Evolutionary conservation across 2,888 invertebrate species (phyloP).

Genomic region (Disparrhopalites patrizii): DNA sequence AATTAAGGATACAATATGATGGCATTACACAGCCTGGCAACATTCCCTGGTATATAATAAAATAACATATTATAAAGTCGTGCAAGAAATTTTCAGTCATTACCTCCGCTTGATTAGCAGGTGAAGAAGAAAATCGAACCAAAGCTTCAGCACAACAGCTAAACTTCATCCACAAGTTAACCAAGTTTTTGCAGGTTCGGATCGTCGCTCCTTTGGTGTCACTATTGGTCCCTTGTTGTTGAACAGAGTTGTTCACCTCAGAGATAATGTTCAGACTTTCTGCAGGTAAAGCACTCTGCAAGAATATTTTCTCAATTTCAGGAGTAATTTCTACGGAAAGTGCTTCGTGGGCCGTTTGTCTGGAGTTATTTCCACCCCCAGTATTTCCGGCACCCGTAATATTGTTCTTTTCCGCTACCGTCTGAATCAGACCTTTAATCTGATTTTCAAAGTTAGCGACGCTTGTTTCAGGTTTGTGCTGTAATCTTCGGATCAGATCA

Average conservation of each 20-base stretch:
- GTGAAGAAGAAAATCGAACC: conserved; percentile 35
- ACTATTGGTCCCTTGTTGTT: not conserved
- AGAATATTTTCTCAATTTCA: not conserved
- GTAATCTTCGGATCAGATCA: too few species aligned
- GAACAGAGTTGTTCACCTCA: conserved; percentile 13
- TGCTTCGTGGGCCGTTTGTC: too few species aligned
- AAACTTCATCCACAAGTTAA: conserved; percentile 41
- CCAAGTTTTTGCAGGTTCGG: conserved; percentile 24
- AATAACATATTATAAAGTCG: too few species aligned
- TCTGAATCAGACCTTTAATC: too few species aligned
- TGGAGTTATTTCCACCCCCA: too few species aligned
- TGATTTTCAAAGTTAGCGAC: too few species aligned
- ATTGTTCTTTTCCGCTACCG: too few species aligned
- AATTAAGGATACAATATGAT: too few species aligned
- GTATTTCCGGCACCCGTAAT: too few species aligned
- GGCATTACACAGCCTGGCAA: not conserved
- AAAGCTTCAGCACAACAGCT: conserved; percentile 42
- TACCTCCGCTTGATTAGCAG: conserved; percentile 39
- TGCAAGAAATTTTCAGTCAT: too few species aligned
- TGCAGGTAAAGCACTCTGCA: conserved; percentile 1
- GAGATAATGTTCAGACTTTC: conserved; percentile 9
- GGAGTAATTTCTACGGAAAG: not conserved
- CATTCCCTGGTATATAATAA: too few species aligned
- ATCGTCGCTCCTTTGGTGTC: not conserved
- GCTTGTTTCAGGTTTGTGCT: too few species aligned